Evolutionary conservation across 2,113 vertebrate species (phyloP).

Genomic region (Hoplias malabaricus): DNA sequence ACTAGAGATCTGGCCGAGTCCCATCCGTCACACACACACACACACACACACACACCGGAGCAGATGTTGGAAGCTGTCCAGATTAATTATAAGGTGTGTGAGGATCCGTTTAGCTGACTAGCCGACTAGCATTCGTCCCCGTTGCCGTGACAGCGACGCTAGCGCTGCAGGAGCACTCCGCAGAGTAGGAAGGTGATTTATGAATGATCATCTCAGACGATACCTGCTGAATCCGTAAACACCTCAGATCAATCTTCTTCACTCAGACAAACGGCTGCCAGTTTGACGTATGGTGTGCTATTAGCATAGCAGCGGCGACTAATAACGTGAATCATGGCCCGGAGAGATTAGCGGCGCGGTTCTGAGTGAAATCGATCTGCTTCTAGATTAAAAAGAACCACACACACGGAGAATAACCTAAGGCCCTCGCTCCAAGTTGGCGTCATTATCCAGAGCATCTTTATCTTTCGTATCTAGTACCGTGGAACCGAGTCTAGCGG

Average conservation of each 20-base stretch:
- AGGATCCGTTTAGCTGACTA: slow-evolving; percentile 53
- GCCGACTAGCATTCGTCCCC: slow-evolving; percentile 33
- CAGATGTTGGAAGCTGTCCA: slow-evolving; percentile 66
- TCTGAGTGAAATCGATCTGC: slow-evolving; percentile 50
- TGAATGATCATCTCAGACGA: slow-evolving; percentile 61
- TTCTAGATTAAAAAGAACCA: slow-evolving; percentile 56
- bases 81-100: slow-evolving; percentile 69
- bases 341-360: slow-evolving; percentile 43
- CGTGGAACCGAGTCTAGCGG: neutral
- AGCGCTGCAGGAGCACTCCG: slow-evolving; percentile 37
- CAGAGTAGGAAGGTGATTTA: slow-evolving; percentile 68
- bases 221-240: slow-evolving; percentile 72
- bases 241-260: slow-evolving; percentile 66
- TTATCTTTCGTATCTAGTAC: neutral
- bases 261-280: slow-evolving; percentile 62
- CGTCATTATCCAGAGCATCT: neutral
- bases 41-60: no score
- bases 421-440: neutral
- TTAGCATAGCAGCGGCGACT: slow-evolving; percentile 64
- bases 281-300: slow-evolving; percentile 68
- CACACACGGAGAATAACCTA: neutral
- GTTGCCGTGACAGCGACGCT: slow-evolving; percentile 52
- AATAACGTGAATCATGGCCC: slow-evolving; percentile 68
- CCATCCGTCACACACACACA: slow-evolving; percentile 50
- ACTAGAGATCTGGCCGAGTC: slow-evolving; percentile 57